phyloP scores from a whole-genome alignment of 1,140 invertebrate species.

The Drosophila santomea region DNA sequence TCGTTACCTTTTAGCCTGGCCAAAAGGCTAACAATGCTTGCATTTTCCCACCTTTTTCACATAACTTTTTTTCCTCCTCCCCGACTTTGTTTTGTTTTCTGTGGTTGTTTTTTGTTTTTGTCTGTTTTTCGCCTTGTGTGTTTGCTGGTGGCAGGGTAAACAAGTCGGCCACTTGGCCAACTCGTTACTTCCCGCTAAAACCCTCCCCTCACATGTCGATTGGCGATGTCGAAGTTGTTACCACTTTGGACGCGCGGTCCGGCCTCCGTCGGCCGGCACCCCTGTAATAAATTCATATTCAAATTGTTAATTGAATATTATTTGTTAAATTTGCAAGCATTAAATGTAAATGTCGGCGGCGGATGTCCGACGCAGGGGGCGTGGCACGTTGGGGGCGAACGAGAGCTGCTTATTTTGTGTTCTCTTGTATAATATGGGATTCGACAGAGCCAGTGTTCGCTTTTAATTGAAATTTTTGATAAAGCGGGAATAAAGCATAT shows the following conservation, averaged over 20 bases:
- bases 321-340: conserved; percentile 84
- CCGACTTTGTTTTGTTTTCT: conserved; percentile 38
- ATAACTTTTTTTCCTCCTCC: conserved; percentile 69
- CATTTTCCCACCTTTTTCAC: conserved; percentile 83
- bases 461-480: conserved; percentile 53
- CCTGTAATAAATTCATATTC: conserved; percentile 83
- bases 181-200: conserved; percentile 48
- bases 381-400: conserved; percentile 43
- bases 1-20: conserved; percentile 72
- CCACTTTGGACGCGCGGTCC: conserved; percentile 71
- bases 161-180: conserved; percentile 79
- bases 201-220: conserved; percentile 33
- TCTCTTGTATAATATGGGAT: conserved; percentile 42
- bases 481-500: too few relatives aligned
- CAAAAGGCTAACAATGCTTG: conserved; percentile 80
- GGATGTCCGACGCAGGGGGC: conserved; percentile 51
- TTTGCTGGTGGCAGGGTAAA: conserved; percentile 72
- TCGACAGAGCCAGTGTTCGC: conserved; percentile 11
- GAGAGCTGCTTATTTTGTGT: conserved; percentile 25
- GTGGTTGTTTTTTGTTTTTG: conserved; percentile 22
- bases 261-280: conserved; percentile 65
- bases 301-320: conserved; percentile 84
- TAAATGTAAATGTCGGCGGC: conserved; percentile 79
- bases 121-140: conserved; percentile 39
- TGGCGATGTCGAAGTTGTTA: conserved; percentile 79